Base-by-base conservation (phyloP, 2,797 vertebrate genomes). In the Rhinophrynus dorsalis region DNA sequence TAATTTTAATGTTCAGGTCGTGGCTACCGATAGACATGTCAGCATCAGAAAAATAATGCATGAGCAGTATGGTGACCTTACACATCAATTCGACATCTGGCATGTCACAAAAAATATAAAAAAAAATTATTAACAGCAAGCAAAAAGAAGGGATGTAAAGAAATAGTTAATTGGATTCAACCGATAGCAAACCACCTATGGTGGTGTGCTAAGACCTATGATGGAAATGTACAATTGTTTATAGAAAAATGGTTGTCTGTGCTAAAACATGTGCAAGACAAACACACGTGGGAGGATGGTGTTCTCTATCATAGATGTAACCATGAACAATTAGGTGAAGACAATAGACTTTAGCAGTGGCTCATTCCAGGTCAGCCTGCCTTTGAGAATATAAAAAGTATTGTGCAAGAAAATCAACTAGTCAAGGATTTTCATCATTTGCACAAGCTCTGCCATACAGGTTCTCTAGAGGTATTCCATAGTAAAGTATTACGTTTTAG, bases 211-310 rank as follows among this genome's bases (percentile, higher is more conserved):
- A 44, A 44, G 17, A n/a, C n/a, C n/a, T n/a, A n/a, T n/a, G n/a
- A n/a, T n/a, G 40, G 40, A 7, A 44, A 44, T 44, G 17, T 5
- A 8, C 7, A 2, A 3, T 20, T 44, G 4, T 24, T 33, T 1
- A 50, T 12, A 11, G 45, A 21, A 50, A 50, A 50, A 50, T 50
- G 45, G 45, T 10, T 50, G 45, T 50, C 45, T 50, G 17, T 50
- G 20, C 21, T 50, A 21, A 21, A 50, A 2, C 45, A 50, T 26
- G 21, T 50, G 13, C 21, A 50, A 26, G 21, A 50, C 21, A 24
- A 20, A 6, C 45, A 50, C 45, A 50, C 3, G 6, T 50, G 18
- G 18, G 6, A 21, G 2, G 45, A n/a, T 21, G 21, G 21, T 24
- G 12, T 13, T 1, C 18, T 50, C 13, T 50, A 50, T 50, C 45